Evolutionary conservation across 92 coral and sea anemone genomes (phyloP), one percentile per base, ranked within the genome.

Genomic region (Siderastrea radians): DNA sequence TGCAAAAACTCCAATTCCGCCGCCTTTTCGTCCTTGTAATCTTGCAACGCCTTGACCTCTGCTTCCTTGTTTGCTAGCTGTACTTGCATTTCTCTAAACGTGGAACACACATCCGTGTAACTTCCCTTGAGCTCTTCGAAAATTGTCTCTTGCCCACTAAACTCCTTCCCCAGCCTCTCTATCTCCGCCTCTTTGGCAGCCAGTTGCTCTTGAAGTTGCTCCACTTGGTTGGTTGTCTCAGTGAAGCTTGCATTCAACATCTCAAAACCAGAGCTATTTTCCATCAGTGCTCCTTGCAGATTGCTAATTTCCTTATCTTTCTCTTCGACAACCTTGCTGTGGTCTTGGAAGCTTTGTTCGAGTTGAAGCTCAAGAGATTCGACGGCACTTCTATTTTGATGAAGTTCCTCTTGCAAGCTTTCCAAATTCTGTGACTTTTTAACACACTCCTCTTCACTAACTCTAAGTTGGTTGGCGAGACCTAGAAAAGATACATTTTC

Each of bases 141-240:
- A 46, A 81, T 62, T 12, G 63, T 10, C 72, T 73, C 87, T 43
- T 50, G 87, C 57, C 49, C 87, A 38, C 59, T 50, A n/a, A 84
- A 43, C 43, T 73, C 80, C 47, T 84, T 60, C 70, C 26, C 38
- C 57, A 86, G 83, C 54, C 65, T 74, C 69, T 49, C 87, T 9
- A 81, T 68, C 70, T 87, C 72, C 9, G 85, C 70, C 38, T 93
- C 96, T 79, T 90, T 90, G 52, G 75, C 49, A n/a, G 81, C 89
- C 66, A 90, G 86, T 53, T 86, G 91, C 49, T 63, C 76, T 13
- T 91, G 90, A 44, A 93, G 93, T 49, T 54, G 83, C 15, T 91
- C 87, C 11, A 93, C 81, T 57, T 89, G 90, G 44, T 17, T 75
- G 49, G 87, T 85, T 62, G 87, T 73, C 66, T 84, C 87, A 38